A percentile compares a stretch with the other conserved stretches of the same genome.
Evolutionary conservation across 2,797 vertebrate species (phyloP).

Genomic region (Macrochelys suwanniensis): DNA sequence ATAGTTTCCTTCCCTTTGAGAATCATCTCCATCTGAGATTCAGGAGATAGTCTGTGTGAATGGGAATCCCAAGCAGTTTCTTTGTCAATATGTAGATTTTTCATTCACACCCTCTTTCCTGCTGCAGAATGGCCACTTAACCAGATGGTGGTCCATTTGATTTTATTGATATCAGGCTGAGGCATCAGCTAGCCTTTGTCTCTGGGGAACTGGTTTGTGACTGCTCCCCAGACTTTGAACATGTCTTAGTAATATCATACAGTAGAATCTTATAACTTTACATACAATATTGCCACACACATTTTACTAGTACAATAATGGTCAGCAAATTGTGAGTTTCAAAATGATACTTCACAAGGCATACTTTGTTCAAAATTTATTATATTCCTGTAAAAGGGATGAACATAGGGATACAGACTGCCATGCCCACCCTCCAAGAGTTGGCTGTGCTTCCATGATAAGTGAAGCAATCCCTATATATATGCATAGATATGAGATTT

Average conservation of each 20-base stretch:
- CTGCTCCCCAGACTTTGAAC: neutral
- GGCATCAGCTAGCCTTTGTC: neutral
- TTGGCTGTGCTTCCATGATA: constrained; percentile 7
- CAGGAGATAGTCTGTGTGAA: neutral
- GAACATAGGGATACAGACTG: neutral
- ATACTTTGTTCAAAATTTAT: neutral
- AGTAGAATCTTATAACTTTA: neutral
- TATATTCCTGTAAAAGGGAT: neutral
- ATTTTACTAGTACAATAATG: neutral
- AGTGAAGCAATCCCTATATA: constrained; percentile 36
- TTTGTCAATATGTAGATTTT: neutral
- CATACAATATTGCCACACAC: neutral
- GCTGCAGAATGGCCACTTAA: neutral
- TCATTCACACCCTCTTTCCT: neutral
- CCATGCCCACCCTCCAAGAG: neutral
- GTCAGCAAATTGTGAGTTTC: neutral
- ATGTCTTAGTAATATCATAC: neutral
- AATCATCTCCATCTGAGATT: neutral
- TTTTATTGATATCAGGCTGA: neutral
- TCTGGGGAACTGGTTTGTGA: neutral
- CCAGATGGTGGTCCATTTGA: neutral
- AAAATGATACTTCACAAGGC: neutral
- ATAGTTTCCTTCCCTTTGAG: neutral
- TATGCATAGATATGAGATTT: neutral
- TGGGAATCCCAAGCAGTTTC: neutral